Evolutionary conservation across 92 coral and sea anemone genomes (phyloP), one percentile per base, ranked within the genome.

Genomic region (Umimayanthus chanpuru): DNA sequence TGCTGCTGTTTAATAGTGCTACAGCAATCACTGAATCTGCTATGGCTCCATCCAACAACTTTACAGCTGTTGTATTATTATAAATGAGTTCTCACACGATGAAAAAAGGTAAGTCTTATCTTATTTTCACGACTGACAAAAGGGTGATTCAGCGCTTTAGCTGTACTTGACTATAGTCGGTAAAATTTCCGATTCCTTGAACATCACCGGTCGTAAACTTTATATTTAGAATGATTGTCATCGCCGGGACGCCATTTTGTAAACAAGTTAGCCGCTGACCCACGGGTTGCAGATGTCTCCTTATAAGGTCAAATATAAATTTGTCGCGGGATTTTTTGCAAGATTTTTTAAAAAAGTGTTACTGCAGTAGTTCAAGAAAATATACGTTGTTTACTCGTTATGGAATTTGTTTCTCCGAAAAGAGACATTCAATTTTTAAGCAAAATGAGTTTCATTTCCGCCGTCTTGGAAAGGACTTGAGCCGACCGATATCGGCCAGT

Each of bases 251-350:
- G 50, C 50, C 50, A 47, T 30, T 73, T 73, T 75, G 79, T 16
- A 36, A 39, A 75, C 26, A 75, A 38, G 79, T 75, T 75, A 11
- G 23, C 79, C 79, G 79, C 79, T 75, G 79, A 43, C 79, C 79
- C 21, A 32, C 36, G 18, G 25, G 49, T 1, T 74, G 79, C 32
- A 39, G 23, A 0, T 14, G 9, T 74, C 79, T 74, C 79, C 79
- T 39, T 15, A 74, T 74, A 74, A 39, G 79, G 79, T 32, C 36
- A 32, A 32, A 32, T 0, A 32, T 32, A 32, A 32, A 0, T 32
- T 32, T 32, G 36, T 32, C 36, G 36, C 36, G 36, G 36, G 36
- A 32, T 32, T 32, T 32, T 32, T 32, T 32, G 36, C 36, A 32
- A 32, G 36, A 32, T 0, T 32, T 32, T 32, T 32, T 0, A 32